Percentiles rank a stretch among this genome's conserved stretches.
Evolutionary conservation across 2,888 invertebrate genomes (phyloP).

Genomic region (Nectonema munidae): DNA sequence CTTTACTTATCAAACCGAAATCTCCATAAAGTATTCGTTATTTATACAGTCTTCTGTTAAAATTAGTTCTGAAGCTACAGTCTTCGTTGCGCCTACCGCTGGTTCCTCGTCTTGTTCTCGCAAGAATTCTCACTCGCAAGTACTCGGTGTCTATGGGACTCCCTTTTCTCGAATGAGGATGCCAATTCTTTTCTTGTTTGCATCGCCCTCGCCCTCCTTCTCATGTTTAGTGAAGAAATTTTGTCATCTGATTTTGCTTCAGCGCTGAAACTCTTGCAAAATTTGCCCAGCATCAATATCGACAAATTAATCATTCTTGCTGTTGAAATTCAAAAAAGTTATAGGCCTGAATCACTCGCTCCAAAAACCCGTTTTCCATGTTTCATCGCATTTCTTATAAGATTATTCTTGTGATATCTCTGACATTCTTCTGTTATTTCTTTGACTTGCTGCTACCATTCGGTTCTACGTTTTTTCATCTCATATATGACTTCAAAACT

Average conservation of each 20-base stretch:
- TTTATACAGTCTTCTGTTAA: too few relatives aligned
- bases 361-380: too few relatives aligned
- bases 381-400: too few relatives aligned
- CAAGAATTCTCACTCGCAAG: conserved; percentile 77
- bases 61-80: too few relatives aligned
- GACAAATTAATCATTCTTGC: conserved; percentile 18
- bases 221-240: conserved; percentile 46
- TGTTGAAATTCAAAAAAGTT: conserved; percentile 18
- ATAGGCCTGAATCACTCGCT: too few relatives aligned
- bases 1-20: too few relatives aligned
- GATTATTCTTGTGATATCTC: too few relatives aligned
- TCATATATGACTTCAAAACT: too few relatives aligned
- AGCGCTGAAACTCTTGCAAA: conserved; percentile 42
- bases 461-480: too few relatives aligned
- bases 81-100: conserved; percentile 55
- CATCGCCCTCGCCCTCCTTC: conserved; percentile 87
- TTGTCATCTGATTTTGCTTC: conserved; percentile 58
- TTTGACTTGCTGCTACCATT: too few relatives aligned
- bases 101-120: conserved; percentile 67
- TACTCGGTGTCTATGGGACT: conserved; percentile 66
- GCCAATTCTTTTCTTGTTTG: conserved; percentile 62
- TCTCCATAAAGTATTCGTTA: too few relatives aligned
- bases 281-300: conserved; percentile 19
- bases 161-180: conserved; percentile 53
- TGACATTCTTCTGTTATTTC: too few relatives aligned